Evolutionary conservation across 2,797 vertebrate genomes (phyloP).

Genomic region (Characodon lateralis): DNA sequence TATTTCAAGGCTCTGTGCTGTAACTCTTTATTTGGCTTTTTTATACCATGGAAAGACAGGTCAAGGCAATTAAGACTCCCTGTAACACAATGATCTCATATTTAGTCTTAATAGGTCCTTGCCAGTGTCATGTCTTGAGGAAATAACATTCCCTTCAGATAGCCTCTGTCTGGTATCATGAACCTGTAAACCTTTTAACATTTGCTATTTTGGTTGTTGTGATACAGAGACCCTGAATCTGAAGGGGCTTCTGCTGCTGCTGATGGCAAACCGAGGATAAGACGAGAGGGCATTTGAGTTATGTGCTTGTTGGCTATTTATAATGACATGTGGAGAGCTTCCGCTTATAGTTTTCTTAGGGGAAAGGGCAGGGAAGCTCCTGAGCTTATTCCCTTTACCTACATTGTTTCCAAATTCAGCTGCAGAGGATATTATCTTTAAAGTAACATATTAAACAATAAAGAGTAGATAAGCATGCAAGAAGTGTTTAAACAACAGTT

Average conservation of each 20-base stretch:
- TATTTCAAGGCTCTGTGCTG: slow-evolving; percentile 13
- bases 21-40: slow-evolving; percentile 20
- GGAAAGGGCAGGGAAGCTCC: slow-evolving; percentile 60
- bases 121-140: slow-evolving; percentile 24
- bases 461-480: neutral
- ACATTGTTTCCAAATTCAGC: slow-evolving; percentile 31
- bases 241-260: slow-evolving; percentile 27
- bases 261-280: slow-evolving; percentile 52
- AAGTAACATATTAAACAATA: neutral
- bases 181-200: slow-evolving; percentile 8
- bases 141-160: slow-evolving; percentile 20
- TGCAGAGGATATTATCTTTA: neutral
- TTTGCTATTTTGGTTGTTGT: slow-evolving; percentile 26
- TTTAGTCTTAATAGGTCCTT: slow-evolving; percentile 46
- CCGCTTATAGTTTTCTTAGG: slow-evolving; percentile 66
- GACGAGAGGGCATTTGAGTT: slow-evolving; percentile 64
- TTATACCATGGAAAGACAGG: slow-evolving; percentile 34
- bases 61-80: slow-evolving; percentile 36
- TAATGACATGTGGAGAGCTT: slow-evolving; percentile 65
- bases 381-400: slow-evolving; percentile 38
- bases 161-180: slow-evolving; percentile 7
- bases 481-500: too few relatives aligned
- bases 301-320: slow-evolving; percentile 74
- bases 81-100: slow-evolving; percentile 38
- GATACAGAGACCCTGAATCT: slow-evolving; percentile 16